Percentiles rank a stretch among this genome's conserved stretches.
Conservation (phyloP, 2,797 vertebrate genomes). For the Rhynchotus rufescens region DNA sequence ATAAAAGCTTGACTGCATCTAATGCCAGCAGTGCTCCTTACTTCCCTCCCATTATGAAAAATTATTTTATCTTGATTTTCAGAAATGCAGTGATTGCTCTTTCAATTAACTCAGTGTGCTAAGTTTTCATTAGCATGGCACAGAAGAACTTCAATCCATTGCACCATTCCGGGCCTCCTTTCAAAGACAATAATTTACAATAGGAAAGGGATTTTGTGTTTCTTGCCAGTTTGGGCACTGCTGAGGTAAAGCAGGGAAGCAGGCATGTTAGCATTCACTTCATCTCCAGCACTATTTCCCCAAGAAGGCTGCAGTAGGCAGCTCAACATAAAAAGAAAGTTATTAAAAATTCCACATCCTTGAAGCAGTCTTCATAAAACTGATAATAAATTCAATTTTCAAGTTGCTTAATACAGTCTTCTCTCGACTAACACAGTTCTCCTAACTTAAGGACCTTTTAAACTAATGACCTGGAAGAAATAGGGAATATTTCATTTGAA, state of each 20-base stretch:
- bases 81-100: constrained; percentile 54
- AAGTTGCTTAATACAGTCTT: constrained; percentile 54
- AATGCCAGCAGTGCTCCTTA: constrained; percentile 31
- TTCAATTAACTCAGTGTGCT: constrained; percentile 72
- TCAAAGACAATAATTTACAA: constrained; percentile 62
- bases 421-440: constrained; percentile 66
- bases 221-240: constrained; percentile 47
- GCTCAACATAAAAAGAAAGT: constrained; percentile 54
- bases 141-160: constrained; percentile 53
- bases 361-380: constrained; percentile 59
- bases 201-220: constrained; percentile 29
- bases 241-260: constrained; percentile 42
- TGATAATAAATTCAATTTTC: constrained; percentile 67
- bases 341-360: constrained; percentile 50
- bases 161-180: constrained; percentile 17
- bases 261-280: constrained; percentile 23
- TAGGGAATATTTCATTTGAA: constrained; percentile 52
- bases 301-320: constrained; percentile 39
- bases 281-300: constrained; percentile 35
- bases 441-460: constrained; percentile 72
- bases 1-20: not conserved
- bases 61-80: constrained; percentile 66
- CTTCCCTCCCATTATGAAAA: constrained; percentile 65
- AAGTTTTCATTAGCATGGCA: constrained; percentile 60
- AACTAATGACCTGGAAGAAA: constrained; percentile 68